Percentiles rank a stretch among this genome's conserved stretches.
These are phyloP conservation scores for Catharus ustulatus DNA, from an alignment of 2,797 vertebrate genomes.

Conservation along the genomic window DNA sequence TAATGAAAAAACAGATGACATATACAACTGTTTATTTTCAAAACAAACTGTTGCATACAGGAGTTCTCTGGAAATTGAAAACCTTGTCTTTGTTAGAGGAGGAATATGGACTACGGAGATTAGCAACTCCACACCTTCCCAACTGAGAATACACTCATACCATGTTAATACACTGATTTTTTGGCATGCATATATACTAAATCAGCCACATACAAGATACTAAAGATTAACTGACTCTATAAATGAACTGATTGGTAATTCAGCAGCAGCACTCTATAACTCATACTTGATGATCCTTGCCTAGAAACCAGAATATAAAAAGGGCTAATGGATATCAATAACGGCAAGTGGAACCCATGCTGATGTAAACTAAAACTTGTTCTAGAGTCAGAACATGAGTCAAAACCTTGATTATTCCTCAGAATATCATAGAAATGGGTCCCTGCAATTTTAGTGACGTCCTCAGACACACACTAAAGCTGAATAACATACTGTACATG, in stretches of 20 bases:
- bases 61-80: not conserved
- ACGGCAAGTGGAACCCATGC: not conserved
- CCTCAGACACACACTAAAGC: not conserved
- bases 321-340: not conserved
- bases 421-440: not conserved
- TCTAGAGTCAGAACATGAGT: not conserved
- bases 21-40: not conserved
- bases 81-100: not conserved
- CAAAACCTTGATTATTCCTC: not conserved
- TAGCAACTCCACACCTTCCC: not conserved
- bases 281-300: not conserved
- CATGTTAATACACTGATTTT: not conserved
- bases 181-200: not conserved
- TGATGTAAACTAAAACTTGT: not conserved
- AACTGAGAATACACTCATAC: not conserved
- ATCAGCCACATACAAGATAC: not conserved
- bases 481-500: not conserved
- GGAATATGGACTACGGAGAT: not conserved
- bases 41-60: not conserved
- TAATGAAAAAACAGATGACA: not conserved
- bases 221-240: not conserved
- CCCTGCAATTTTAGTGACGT: not conserved
- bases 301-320: not conserved
- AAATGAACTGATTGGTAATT: conserved; percentile 29
- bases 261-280: not conserved